phyloP scores from a whole-genome alignment of 2,113 vertebrate species.

The Oryzias celebensis region DNA sequence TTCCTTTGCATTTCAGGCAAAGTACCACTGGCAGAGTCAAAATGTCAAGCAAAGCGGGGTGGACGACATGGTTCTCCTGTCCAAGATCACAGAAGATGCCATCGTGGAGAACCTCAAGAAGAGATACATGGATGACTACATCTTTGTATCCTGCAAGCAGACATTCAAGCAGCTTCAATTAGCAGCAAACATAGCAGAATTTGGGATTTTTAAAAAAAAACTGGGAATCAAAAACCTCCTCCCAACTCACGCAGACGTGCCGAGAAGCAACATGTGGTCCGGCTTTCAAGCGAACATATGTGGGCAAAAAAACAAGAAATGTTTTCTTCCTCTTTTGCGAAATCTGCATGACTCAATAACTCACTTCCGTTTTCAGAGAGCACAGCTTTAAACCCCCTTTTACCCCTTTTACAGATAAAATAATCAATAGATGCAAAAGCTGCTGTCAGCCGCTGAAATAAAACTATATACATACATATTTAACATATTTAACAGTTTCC shows the following conservation, averaged over 20 bases:
- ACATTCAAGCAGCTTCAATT: neutral
- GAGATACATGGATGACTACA: conserved; percentile 94
- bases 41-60: conserved; percentile 97
- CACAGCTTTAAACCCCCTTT: conserved; percentile 14
- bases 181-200: neutral
- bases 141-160: conserved; percentile 87
- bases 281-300: conserved; percentile 24
- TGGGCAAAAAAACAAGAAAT: conserved; percentile 24
- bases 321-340: conserved; percentile 73
- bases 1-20: conserved; percentile 74
- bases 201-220: neutral
- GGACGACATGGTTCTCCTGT: conserved; percentile 97
- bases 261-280: neutral
- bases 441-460: neutral
- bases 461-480: no score
- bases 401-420: conserved; percentile 1
- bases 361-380: conserved; percentile 51
- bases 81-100: conserved; percentile 92
- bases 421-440: neutral
- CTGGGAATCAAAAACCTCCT: neutral
- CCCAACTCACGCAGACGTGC: neutral
- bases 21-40: conserved; percentile 99
- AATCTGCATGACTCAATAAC: conserved; percentile 61
- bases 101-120: conserved; percentile 98
- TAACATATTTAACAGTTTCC: no score